Evolutionary conservation across 2,888 invertebrate genomes (phyloP).

Genomic region (Lithophane socia): DNA sequence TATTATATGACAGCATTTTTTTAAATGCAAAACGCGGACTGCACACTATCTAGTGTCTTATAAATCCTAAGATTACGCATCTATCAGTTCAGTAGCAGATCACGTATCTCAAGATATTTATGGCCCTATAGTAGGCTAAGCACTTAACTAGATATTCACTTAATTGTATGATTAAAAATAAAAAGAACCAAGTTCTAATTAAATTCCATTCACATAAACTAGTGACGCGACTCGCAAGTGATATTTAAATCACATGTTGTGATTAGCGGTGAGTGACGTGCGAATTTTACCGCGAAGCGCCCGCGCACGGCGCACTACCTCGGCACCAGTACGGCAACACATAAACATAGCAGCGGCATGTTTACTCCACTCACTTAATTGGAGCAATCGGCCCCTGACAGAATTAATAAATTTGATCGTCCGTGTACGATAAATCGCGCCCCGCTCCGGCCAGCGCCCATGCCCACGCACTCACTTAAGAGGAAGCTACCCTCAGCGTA

Average conservation of each 20-base stretch:
- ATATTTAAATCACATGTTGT: constrained; percentile 74
- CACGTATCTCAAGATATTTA: constrained; percentile 42
- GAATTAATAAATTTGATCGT: constrained; percentile 87
- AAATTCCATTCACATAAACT: constrained; percentile 56
- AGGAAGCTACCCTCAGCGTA: constrained; percentile 62
- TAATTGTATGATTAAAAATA: constrained; percentile 52
- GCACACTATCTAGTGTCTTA: constrained; percentile 5
- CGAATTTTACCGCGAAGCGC: constrained; percentile 72
- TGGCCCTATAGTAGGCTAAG: constrained; percentile 23
- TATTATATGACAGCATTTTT: background rate
- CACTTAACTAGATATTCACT: constrained; percentile 44
- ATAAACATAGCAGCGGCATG: constrained; percentile 83
- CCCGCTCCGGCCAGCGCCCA: constrained; percentile 76
- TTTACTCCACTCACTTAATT: constrained; percentile 87
- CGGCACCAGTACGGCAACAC: constrained; percentile 67
- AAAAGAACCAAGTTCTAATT: constrained; percentile 52
- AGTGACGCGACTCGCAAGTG: constrained; percentile 60
- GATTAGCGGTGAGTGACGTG: constrained; percentile 78
- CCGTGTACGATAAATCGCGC: constrained; percentile 80
- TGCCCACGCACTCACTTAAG: constrained; percentile 72
- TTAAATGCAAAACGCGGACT: background rate
- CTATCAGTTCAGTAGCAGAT: constrained; percentile 33
- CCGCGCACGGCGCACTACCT: constrained; percentile 52
- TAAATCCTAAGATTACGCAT: constrained; percentile 45
- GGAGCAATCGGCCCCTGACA: constrained; percentile 85